Conservation (phyloP, 1,140 invertebrate species). For the Mycetomoellerius zeteki region DNA sequence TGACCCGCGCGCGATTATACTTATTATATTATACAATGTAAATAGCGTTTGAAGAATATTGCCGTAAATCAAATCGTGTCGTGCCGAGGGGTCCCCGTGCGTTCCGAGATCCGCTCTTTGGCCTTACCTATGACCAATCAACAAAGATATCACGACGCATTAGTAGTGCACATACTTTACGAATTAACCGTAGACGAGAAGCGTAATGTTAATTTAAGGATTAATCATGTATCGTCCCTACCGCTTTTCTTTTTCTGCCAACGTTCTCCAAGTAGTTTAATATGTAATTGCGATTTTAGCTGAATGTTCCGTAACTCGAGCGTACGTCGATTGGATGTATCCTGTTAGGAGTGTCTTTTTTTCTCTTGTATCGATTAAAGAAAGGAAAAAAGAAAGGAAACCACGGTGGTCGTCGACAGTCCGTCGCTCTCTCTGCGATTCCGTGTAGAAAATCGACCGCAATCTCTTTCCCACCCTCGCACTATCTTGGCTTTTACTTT, state of each 20-base stretch:
- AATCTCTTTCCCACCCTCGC: constrained; percentile 66
- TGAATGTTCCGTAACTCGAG: constrained; percentile 48
- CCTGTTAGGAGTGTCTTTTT: constrained; percentile 30
- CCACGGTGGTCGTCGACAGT: constrained; percentile 9
- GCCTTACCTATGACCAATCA: constrained; percentile 55
- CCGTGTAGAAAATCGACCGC: constrained; percentile 39
- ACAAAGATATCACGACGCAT: constrained; percentile 55
- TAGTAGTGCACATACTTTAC: constrained; percentile 31
- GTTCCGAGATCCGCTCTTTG: constrained; percentile 39
- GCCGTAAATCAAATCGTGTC: constrained; percentile 45
- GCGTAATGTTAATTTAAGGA: constrained; percentile 35
- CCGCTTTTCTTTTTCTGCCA: constrained; percentile 1
- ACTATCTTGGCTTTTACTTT: constrained; percentile 29
- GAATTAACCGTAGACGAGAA: constrained; percentile 38
- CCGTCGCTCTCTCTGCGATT: constrained; percentile 29
- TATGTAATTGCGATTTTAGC: constrained; percentile 33
- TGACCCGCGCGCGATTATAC: constrained; percentile 5
- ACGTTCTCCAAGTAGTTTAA: constrained; percentile 12
- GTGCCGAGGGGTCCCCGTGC: constrained; percentile 8
- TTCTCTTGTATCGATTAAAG: constrained; percentile 45
- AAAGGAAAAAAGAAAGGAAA: constrained; percentile 29
- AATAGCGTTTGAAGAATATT: constrained; percentile 57
- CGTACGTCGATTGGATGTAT: constrained; percentile 18
- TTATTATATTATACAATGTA: constrained; percentile 57
- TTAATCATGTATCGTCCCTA: constrained; percentile 42